Conservation (phyloP, 2,113 vertebrate genomes). For the Aphyosemion australe region DNA sequence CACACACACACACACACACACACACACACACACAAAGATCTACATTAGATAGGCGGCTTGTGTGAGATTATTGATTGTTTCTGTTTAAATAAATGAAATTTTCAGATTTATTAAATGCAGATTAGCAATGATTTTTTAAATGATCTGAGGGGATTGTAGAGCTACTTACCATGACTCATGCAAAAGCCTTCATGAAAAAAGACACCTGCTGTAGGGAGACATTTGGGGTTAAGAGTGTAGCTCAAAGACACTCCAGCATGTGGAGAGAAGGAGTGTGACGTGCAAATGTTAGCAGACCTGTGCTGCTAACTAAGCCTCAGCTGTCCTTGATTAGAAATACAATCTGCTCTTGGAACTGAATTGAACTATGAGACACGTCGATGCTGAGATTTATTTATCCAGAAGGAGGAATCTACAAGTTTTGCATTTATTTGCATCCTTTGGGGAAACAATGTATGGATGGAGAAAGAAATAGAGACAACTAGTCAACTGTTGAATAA, state of each 20-base stretch:
- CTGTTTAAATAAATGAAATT: too few species aligned
- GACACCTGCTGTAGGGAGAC: not conserved
- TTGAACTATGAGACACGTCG: too few species aligned
- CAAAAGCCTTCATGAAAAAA: not conserved
- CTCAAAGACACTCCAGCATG: conserved; percentile 9
- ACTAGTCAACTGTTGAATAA: too few species aligned
- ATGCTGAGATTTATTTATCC: too few species aligned
- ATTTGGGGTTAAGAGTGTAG: not conserved
- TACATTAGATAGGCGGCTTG: not conserved
- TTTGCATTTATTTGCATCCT: too few species aligned
- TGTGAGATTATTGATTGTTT: not conserved
- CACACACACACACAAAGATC: not conserved
- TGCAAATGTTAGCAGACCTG: not conserved
- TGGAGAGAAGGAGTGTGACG: not conserved
- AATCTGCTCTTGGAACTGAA: too few species aligned
- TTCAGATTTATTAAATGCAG: not conserved
- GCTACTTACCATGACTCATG: not conserved
- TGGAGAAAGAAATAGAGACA: too few species aligned
- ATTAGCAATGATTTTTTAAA: not conserved
- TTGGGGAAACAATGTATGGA: too few species aligned
- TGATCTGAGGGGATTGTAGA: not conserved
- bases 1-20: not conserved
- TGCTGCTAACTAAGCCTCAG: not conserved
- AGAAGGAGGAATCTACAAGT: not conserved
- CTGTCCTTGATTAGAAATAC: not conserved